Evolutionary conservation across 1,140 invertebrate species (phyloP).

Genomic region (Neoseiulus cucumeris): DNA sequence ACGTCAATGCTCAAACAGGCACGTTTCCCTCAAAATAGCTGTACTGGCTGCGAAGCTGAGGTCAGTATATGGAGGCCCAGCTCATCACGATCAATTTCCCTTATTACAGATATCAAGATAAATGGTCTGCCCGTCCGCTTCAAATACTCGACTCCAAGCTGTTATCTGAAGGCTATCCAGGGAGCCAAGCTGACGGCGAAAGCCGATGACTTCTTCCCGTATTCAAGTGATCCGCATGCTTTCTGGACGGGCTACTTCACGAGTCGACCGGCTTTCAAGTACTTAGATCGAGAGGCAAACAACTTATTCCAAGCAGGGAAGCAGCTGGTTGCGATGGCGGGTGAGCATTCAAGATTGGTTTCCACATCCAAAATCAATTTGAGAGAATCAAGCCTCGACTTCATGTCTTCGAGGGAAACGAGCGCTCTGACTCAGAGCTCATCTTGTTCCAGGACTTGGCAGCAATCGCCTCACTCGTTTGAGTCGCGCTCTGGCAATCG

Average conservation of each 20-base stretch:
- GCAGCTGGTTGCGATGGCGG: conserved; percentile 21
- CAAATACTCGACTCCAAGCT: conserved; percentile 55
- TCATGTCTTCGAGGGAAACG: no score
- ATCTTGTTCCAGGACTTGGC: not conserved
- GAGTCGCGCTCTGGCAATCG: conserved; percentile 40
- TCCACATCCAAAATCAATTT: no score
- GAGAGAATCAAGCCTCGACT: no score
- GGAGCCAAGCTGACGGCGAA: conserved; percentile 35
- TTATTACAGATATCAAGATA: not conserved
- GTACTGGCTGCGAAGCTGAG: not conserved
- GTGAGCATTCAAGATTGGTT: conserved; percentile 1
- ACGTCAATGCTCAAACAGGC: conserved; percentile 27
- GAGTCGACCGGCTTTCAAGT: conserved; percentile 40
- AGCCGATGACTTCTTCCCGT: conserved; percentile 71
- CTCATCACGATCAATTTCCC: no score
- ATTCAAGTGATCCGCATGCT: conserved; percentile 53
- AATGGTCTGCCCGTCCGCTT: conserved; percentile 34
- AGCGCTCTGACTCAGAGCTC: no score
- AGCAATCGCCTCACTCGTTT: not conserved
- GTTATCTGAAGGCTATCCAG: conserved; percentile 42
- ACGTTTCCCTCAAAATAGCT: not conserved
- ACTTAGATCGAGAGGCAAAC: conserved; percentile 37
- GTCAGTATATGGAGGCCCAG: no score
- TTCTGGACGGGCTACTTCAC: conserved; percentile 94
- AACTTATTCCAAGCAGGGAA: conserved; percentile 57